Base-by-base conservation (phyloP, 2,797 vertebrate species). In the Micrastur ruficollis region DNA sequence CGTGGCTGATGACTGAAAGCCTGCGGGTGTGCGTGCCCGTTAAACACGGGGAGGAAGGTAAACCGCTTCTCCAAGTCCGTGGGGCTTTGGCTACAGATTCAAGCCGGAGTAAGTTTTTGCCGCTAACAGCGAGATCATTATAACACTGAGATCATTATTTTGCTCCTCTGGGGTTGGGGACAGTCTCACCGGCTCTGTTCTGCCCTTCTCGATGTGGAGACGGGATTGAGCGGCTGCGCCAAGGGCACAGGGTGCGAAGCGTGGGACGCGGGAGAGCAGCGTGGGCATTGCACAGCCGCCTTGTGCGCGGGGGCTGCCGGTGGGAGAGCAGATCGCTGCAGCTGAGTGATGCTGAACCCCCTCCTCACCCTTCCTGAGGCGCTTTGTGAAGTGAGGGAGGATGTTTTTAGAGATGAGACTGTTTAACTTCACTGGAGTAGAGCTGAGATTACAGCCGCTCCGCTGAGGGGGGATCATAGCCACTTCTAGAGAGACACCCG, bases 391-490 rank as follows among this genome's bases (percentile, higher is more conserved):
- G n/a, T 32, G 27, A 61, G 8, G 4, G 36, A 75, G 20, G 66
- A 42, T 34, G 40, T 11, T 84, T 66, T 50, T 26, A 40, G 58
- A 56, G 83, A 32, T 40, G 58, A 47, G 15, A 49, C 25, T 49
- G 36, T 1, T 56, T 38, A 26, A 50, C 5, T 62, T 78, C 19
- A 26, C 32, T 4, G 1, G 16, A 49, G 61, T 74, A 55, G 40
- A 67, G 40, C 0, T 46, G 58, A 44, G 31, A 22, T 56, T 31
- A 10, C 38, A 50, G 36, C 56, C 71, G 46, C 36, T 47, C 27
- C 1, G 2, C 56, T 0, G 2, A 32, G 38, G 14, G 14, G 8
- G 3, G 19, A 47, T 38, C 1, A 0, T 10, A 38, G 61, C 32
- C 29, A 3, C 32, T 27, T 63, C 9, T 52, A 38, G 52, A 67